Base-by-base conservation (phyloP, 2,888 invertebrate genomes). In the Protonemura montana region DNA sequence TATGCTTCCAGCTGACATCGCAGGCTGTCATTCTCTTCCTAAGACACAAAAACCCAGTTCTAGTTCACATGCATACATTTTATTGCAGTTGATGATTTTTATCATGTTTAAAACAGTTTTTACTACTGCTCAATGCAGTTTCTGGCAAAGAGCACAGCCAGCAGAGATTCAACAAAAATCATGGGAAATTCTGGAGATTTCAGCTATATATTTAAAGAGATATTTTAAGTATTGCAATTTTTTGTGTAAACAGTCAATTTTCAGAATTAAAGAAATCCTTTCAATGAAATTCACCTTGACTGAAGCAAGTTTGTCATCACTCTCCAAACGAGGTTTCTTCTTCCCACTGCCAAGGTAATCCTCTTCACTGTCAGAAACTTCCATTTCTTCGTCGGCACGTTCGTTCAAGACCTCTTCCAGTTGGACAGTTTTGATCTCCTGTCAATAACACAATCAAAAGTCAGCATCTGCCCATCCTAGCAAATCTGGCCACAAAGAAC, bases 1-100 rank as follows among this genome's bases (percentile, higher is more conserved):
- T 97, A 97, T 0, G 98, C 98, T 91, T 98, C 98, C 89, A 98
- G 91, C 92, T 98, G 97, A 91, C 98, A 98, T 87, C 96, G 94
- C 41, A 98, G 92, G 89, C 96, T 96, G 89, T 98, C 98, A 90
- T 98, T 98, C 91, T 98, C 98, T 88, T 96, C 96, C 94, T 96
- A 92, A 41, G 86, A 88, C 86, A 85, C 26, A 85, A 76, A 28
- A 35, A 10, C 35, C 10, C 35, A 35, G n/a, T n/a, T n/a, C n/a
- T n/a, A n/a, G n/a, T n/a, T n/a, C n/a, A n/a, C n/a, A n/a, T n/a
- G n/a, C n/a, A n/a, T n/a, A n/a, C n/a, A n/a, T n/a, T n/a, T n/a
- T n/a, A n/a, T n/a, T n/a, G n/a, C n/a, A n/a, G n/a, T n/a, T n/a
- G n/a, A n/a, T n/a, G n/a, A n/a, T n/a, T n/a, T n/a, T n/a, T n/a